These are phyloP conservation scores for Syngnathus floridae DNA, from an alignment of 2,113 vertebrate genomes.

Conservation along the genomic window DNA sequence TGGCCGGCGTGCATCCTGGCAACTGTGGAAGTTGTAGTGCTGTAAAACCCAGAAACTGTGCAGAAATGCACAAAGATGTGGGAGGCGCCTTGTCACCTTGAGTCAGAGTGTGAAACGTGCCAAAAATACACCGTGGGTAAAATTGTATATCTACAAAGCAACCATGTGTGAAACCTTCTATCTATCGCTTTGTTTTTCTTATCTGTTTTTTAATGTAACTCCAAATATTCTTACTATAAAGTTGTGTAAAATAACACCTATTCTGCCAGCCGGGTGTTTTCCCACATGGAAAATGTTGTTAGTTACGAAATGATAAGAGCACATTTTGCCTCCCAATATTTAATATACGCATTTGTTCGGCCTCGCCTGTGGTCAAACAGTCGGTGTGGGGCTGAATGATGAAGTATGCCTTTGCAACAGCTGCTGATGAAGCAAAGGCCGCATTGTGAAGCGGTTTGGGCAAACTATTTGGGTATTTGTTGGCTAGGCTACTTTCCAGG, in stretches of 20 bases:
- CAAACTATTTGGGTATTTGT: constrained; percentile 3
- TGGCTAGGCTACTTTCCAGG: constrained; percentile 13
- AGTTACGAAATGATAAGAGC: background rate
- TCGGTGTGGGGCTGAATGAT: background rate
- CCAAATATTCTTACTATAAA: background rate
- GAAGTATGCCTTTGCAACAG: constrained; percentile 13
- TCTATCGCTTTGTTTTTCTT: constrained; percentile 5
- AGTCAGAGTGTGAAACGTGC: constrained; percentile 27
- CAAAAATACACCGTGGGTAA: constrained; percentile 29
- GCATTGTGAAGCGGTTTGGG: background rate
- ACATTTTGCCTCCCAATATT: background rate
- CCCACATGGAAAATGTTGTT: background rate
- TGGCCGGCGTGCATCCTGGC: background rate
- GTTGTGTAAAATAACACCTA: background rate
- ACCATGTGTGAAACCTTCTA: background rate
- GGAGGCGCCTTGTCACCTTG: constrained; percentile 22
- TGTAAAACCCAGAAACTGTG: background rate
- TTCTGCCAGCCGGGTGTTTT: background rate
- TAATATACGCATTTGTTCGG: background rate
- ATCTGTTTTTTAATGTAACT: background rate
- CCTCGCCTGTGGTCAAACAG: background rate
- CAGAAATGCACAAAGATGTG: constrained; percentile 17
- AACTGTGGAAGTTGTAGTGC: background rate
- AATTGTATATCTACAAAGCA: background rate
- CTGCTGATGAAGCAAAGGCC: background rate